Conservation (phyloP, 30 jellyfish, hydroid and myxozoan genomes). For the Hydra vulgaris region DNA sequence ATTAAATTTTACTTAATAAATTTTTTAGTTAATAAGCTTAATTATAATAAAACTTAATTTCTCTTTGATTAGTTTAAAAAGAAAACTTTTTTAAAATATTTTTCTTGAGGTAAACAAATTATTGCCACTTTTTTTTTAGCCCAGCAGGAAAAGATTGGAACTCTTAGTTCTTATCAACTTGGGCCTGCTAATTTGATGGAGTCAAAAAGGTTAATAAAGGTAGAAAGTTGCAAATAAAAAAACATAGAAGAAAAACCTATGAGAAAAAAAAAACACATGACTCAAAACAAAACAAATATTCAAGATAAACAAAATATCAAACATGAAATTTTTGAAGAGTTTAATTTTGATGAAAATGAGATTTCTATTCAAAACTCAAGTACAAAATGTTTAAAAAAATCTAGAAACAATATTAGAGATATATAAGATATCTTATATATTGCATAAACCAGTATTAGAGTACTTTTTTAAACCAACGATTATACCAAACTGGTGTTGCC, state of each 20-base stretch:
- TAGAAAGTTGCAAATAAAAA: background rate
- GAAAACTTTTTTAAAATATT: background rate
- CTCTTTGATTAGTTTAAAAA: background rate
- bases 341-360: background rate
- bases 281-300: background rate
- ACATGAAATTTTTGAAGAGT: background rate
- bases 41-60: background rate
- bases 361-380: background rate
- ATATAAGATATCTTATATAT: background rate
- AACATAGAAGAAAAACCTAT: background rate
- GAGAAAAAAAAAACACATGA: background rate
- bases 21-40: background rate
- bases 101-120: background rate
- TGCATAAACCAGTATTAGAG: background rate
- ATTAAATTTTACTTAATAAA: too few relatives aligned
- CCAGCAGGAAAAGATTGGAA: background rate
- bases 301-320: background rate
- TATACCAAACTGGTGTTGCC: too few relatives aligned
- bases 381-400: too few relatives aligned
- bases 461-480: too few relatives aligned
- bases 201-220: background rate
- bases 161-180: background rate
- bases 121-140: background rate
- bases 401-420: background rate
- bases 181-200: background rate